Percentiles rank a stretch among this genome's conserved stretches.
Conservation (phyloP, 2,888 invertebrate species). For the Eulithis testata region DNA sequence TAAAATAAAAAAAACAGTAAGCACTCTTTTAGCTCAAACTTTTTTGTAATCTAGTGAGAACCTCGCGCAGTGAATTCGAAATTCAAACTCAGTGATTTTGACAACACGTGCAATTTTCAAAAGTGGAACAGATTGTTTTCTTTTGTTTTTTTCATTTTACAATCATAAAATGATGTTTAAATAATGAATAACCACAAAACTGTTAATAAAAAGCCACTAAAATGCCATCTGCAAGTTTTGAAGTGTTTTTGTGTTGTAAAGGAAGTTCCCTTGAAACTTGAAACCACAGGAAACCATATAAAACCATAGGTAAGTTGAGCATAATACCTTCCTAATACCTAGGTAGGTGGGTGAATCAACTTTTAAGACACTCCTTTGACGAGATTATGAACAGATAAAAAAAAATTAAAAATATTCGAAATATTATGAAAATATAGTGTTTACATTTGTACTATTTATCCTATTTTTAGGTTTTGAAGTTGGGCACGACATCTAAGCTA, state of each 20-base stretch:
- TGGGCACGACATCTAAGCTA: too few relatives aligned
- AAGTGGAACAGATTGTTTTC: slow-evolving; percentile 16
- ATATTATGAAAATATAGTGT: too few relatives aligned
- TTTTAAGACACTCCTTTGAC: too few relatives aligned
- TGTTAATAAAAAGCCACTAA: slow-evolving; percentile 22
- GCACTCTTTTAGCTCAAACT: neutral
- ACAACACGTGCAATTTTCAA: slow-evolving; percentile 21
- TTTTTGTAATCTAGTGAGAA: slow-evolving; percentile 4
- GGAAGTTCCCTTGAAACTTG: slow-evolving; percentile 49
- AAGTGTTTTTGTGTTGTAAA: slow-evolving; percentile 47
- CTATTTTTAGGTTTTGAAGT: too few relatives aligned
- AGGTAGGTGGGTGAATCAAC: too few relatives aligned
- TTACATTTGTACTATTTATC: too few relatives aligned
- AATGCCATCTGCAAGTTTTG: slow-evolving; percentile 44
- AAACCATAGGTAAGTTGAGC: slow-evolving; percentile 59
- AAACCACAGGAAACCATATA: slow-evolving; percentile 65
- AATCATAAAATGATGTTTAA: neutral
- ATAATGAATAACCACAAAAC: slow-evolving; percentile 24
- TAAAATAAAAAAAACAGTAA: slow-evolving; percentile 23
- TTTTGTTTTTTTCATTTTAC: slow-evolving; percentile 2
- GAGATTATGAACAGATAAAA: too few relatives aligned
- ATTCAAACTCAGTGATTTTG: slow-evolving; percentile 18
- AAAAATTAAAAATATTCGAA: too few relatives aligned
- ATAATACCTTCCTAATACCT: slow-evolving; percentile 32
- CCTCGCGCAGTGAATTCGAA: slow-evolving; percentile 11